Evolutionary conservation across 2,888 invertebrate genomes (phyloP).

Genomic region (Leptopilina drosophilae): DNA sequence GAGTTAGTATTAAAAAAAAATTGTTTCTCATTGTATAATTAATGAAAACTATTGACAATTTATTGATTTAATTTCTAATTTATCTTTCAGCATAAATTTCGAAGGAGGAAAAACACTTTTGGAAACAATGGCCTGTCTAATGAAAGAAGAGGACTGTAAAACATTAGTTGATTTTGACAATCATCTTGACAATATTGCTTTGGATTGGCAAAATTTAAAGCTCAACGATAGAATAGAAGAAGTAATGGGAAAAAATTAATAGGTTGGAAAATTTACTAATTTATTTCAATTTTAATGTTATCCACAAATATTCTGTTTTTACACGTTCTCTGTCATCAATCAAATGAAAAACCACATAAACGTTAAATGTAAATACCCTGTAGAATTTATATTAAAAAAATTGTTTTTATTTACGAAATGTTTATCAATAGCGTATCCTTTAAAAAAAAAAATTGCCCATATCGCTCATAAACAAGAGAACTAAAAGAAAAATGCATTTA

Average conservation of each 20-base stretch:
- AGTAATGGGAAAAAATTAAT: slow-evolving; percentile 44
- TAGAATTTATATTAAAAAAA: slow-evolving; percentile 16
- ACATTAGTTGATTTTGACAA: slow-evolving; percentile 97
- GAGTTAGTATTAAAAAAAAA: slow-evolving; percentile 70
- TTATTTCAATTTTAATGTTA: slow-evolving; percentile 4
- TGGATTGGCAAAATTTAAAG: slow-evolving; percentile 92
- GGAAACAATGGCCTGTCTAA: slow-evolving; percentile 84
- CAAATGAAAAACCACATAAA: neutral
- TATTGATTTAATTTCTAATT: neutral
- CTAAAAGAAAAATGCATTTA: too few species aligned
- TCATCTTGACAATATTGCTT: slow-evolving; percentile 92
- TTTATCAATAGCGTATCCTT: neutral
- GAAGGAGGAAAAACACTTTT: slow-evolving; percentile 77
- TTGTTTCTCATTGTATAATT: slow-evolving; percentile 17
- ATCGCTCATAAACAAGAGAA: too few species aligned
- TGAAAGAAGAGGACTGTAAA: slow-evolving; percentile 86
- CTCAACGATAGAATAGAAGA: slow-evolving; percentile 81
- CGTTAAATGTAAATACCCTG: neutral
- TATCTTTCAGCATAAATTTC: slow-evolving; percentile 64
- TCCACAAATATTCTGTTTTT: slow-evolving; percentile 10
- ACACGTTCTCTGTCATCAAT: neutral
- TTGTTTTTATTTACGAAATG: slow-evolving; percentile 4
- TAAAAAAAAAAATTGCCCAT: neutral
- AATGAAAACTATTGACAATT: neutral
- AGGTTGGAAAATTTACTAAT: slow-evolving; percentile 24